phyloP scores from a whole-genome alignment of 2,888 invertebrate genomes.

The Zaprionus bogoriensis region DNA sequence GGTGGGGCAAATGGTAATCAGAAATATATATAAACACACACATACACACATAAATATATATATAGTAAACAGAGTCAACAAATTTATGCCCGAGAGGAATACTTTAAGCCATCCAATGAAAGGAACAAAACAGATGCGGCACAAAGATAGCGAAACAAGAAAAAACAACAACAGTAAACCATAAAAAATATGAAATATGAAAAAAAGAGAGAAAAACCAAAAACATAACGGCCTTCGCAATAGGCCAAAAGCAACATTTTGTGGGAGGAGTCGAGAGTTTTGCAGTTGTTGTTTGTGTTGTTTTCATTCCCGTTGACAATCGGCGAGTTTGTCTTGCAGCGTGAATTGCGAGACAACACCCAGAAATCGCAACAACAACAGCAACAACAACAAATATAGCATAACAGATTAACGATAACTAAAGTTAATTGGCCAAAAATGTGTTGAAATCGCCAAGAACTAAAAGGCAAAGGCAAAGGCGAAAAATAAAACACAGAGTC shows the following conservation, averaged over 20 bases:
- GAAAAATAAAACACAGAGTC: background rate
- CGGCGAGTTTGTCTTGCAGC: background rate
- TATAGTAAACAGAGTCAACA: constrained; percentile 27
- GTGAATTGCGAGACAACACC: background rate
- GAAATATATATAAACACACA: background rate
- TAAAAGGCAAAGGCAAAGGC: background rate
- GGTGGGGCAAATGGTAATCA: constrained; percentile 24
- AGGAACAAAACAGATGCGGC: constrained; percentile 23
- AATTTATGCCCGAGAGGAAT: constrained; percentile 31
- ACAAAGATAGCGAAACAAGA: constrained; percentile 10
- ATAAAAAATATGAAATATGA: background rate
- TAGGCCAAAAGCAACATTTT: constrained; percentile 6
- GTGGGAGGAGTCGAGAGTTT: constrained; percentile 8
- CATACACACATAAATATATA: background rate
- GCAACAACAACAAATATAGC: background rate
- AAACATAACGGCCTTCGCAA: constrained; percentile 17
- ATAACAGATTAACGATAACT: constrained; percentile 54
- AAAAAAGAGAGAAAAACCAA: background rate
- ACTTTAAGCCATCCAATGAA: constrained; percentile 29
- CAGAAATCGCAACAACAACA: background rate
- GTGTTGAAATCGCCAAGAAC: constrained; percentile 34
- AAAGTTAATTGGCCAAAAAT: constrained; percentile 54
- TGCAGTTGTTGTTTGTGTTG: constrained; percentile 6
- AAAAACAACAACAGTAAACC: constrained; percentile 1
- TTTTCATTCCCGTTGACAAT: background rate